These are phyloP conservation scores for Scaeva pyrastri DNA, from an alignment of 2,888 invertebrate species.

Conservation along the genomic window DNA sequence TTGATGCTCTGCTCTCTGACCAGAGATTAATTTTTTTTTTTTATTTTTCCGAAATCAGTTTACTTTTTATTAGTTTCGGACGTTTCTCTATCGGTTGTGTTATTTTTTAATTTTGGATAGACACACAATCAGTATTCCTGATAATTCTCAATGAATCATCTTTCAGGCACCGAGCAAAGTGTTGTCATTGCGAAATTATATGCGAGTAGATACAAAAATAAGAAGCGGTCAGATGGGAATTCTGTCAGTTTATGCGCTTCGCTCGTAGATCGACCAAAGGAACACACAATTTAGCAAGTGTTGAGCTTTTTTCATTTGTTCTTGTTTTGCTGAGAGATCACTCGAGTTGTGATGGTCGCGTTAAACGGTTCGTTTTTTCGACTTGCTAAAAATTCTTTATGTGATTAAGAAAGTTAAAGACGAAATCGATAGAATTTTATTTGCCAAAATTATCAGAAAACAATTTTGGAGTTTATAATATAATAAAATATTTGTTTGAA, in stretches of 20 bases:
- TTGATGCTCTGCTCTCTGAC: not conserved
- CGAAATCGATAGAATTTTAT: not conserved
- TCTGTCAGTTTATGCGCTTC: too few relatives aligned
- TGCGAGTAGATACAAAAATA: conserved; percentile 18
- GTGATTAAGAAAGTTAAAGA: conserved; percentile 2
- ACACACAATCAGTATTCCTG: conserved; percentile 54
- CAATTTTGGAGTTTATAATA: too few relatives aligned
- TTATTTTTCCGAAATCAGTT: not conserved
- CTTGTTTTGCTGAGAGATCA: conserved; percentile 22
- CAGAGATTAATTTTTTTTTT: conserved; percentile 7
- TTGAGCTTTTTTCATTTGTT: conserved; percentile 2
- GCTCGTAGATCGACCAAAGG: too few relatives aligned
- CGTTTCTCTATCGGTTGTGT: conserved; percentile 14
- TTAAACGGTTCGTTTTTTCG: conserved; percentile 36
- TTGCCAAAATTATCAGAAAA: too few relatives aligned
- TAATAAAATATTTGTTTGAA: too few relatives aligned
- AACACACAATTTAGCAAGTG: not conserved
- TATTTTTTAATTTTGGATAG: conserved; percentile 22
- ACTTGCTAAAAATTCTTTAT: not conserved
- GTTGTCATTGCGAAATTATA: conserved; percentile 36
- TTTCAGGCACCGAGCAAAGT: not conserved
- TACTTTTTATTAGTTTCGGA: conserved; percentile 6
- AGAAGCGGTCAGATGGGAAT: conserved; percentile 13
- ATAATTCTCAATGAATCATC: conserved; percentile 51
- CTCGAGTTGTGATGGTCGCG: conserved; percentile 51